Evolutionary conservation across 2,888 invertebrate species (phyloP), one percentile per base, ranked within the genome.

Genomic region (Erynnis tages): DNA sequence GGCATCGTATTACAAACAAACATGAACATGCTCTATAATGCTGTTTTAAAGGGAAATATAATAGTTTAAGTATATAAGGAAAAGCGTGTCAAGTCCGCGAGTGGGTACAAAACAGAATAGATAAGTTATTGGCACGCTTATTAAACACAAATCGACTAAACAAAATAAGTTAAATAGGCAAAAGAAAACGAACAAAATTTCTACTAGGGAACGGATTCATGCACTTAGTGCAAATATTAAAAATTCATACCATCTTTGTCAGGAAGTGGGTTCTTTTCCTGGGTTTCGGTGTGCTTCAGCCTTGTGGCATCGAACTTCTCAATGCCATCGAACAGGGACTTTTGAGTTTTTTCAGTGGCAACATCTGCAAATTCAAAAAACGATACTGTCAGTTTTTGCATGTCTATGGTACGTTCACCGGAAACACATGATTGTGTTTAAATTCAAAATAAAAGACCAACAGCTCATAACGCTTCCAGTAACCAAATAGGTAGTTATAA

Each of bases 261-360:
- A 37, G 98, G 98, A 72, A 98, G 93, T 47, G 96, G 94, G 82
- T 97, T 97, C 88, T 97, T 98, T 80, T 97, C 97, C 69, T 95
- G 93, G 54, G 97, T 97, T 84, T 97, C 95, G 43, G 97, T 95
- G 84, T 96, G 97, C 84, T 97, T 97, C 82, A 97, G 89, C 79
- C 94, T 94, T 65, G 91, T 92, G 54, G 94, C 91, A 84, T 97
- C 95, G 77, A 97, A 97, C 63, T 92, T 92, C 82, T 96, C 96
- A 69, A 97, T 96, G 49, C 96, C 96, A 68, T 94, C 94, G 73
- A 97, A 93, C 58, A 97, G 86, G 56, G 95, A 95, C 79, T 95
- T 93, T 80, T 95, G 94, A 58, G 92, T 94, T 82, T 96, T 97
- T 80, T 97, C 97, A 41, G 94, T 93, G 59, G 95, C 95, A 65